Conservation (phyloP, 2,113 vertebrate genomes). For the Hemicordylus capensis region DNA sequence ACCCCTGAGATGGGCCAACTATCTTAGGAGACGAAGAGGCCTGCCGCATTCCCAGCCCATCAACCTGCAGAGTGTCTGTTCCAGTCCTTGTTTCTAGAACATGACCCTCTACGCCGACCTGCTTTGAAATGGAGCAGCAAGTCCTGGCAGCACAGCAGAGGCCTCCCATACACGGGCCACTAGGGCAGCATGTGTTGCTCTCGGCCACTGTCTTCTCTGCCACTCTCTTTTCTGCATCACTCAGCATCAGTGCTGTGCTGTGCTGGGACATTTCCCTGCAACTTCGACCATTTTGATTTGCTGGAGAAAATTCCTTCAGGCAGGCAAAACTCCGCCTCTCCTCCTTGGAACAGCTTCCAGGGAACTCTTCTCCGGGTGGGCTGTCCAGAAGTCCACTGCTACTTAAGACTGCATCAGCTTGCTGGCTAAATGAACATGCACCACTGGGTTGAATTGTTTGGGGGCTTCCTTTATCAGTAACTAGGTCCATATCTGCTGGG, state of each 20-base stretch:
- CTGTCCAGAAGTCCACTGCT: conserved; percentile 44
- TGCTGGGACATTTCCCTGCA: conserved; percentile 20
- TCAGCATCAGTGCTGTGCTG: conserved; percentile 6
- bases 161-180: not conserved
- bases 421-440: not conserved
- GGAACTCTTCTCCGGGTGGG: conserved; percentile 44
- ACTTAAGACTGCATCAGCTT: conserved; percentile 17
- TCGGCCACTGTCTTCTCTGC: no score
- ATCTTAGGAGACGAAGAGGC: conserved; percentile 1
- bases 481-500: conserved; percentile 24
- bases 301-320: conserved; percentile 22
- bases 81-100: not conserved
- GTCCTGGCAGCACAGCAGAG: conserved; percentile 32
- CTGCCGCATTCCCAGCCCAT: not conserved
- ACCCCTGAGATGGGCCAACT: not conserved
- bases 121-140: conserved; percentile 41
- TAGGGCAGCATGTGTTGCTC: not conserved
- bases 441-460: not conserved
- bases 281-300: conserved; percentile 28
- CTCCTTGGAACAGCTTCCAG: conserved; percentile 43
- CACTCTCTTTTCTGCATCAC: not conserved
- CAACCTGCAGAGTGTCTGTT: not conserved
- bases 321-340: not conserved
- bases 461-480: conserved; percentile 43
- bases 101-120: not conserved